These are phyloP conservation scores for Cataglyphis albicans DNA, from an alignment of 2,888 invertebrate genomes.

Conservation along the genomic window DNA sequence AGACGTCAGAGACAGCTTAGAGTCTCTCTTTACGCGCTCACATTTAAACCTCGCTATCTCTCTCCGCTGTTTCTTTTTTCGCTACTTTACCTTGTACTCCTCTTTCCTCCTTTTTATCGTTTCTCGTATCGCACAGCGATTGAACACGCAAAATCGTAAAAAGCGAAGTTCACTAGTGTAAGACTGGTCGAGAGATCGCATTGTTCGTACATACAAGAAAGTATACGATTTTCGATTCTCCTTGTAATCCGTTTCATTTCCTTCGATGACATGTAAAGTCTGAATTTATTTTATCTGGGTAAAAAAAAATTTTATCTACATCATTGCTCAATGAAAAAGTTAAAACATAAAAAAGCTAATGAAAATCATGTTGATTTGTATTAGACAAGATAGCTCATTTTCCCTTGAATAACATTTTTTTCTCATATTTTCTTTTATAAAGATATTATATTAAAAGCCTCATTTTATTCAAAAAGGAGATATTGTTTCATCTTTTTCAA, in stretches of 20 bases:
- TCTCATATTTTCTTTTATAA: neutral
- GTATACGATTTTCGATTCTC: slow-evolving; percentile 33
- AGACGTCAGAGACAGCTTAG: slow-evolving; percentile 77
- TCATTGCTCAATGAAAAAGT: neutral
- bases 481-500: neutral
- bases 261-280: neutral
- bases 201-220: slow-evolving; percentile 63
- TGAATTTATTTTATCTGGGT: neutral
- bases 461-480: neutral
- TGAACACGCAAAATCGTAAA: slow-evolving; percentile 65
- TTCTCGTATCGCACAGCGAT: slow-evolving; percentile 48
- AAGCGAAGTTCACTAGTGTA: slow-evolving; percentile 66
- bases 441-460: neutral
- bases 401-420: neutral
- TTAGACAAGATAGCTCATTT: neutral
- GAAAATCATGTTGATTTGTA: neutral
- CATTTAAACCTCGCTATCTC: slow-evolving; percentile 56
- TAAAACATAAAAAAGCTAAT: neutral
- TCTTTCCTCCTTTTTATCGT: slow-evolving; percentile 69
- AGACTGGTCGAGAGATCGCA: slow-evolving; percentile 15
- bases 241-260: slow-evolving; percentile 27
- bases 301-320: neutral
- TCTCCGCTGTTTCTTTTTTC: slow-evolving; percentile 63
- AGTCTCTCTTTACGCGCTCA: slow-evolving; percentile 58
- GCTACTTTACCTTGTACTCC: slow-evolving; percentile 45